A percentile compares a stretch with the other conserved stretches of the same genome.
Conservation (phyloP, 2,888 invertebrate genomes). For the Cosmia trapezina region DNA sequence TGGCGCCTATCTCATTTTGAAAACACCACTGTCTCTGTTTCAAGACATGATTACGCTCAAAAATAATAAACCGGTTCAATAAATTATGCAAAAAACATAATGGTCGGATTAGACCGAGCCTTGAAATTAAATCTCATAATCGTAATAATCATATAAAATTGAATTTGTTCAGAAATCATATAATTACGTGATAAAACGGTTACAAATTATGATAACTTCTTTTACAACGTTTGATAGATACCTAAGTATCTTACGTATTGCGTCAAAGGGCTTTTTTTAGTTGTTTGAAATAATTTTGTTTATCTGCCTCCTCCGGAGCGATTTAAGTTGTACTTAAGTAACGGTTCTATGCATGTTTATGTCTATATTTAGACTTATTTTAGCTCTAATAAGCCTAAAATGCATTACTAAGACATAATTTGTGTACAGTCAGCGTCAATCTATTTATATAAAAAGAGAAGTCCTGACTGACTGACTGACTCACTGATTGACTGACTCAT, state of each 20-base stretch:
- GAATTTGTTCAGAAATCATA: constrained; percentile 64
- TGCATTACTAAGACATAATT: neutral
- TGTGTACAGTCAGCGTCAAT: too few species aligned
- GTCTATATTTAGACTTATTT: neutral
- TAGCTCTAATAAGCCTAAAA: neutral
- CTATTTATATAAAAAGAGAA: too few species aligned
- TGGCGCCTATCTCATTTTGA: constrained; percentile 60
- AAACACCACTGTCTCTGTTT: constrained; percentile 59
- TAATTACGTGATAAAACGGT: constrained; percentile 57
- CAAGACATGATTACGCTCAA: constrained; percentile 52
- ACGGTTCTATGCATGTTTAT: neutral
- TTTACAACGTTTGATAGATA: constrained; percentile 34
- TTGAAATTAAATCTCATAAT: constrained; percentile 71
- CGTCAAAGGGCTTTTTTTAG: constrained; percentile 28
- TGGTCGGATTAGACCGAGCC: constrained; percentile 63
- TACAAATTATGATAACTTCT: constrained; percentile 49
- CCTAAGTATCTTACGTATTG: constrained; percentile 27
- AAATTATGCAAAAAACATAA: constrained; percentile 72
- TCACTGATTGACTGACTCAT: too few species aligned
- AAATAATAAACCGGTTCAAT: constrained; percentile 64
- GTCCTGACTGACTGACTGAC: too few species aligned
- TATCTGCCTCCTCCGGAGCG: constrained; percentile 1
- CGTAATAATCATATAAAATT: constrained; percentile 65
- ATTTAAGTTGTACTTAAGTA: constrained; percentile 8
- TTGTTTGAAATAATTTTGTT: constrained; percentile 37